Evolutionary conservation across 2,113 vertebrate genomes (phyloP), one percentile per base, ranked within the genome.

Genomic region (Sakesphorus luctuosus): DNA sequence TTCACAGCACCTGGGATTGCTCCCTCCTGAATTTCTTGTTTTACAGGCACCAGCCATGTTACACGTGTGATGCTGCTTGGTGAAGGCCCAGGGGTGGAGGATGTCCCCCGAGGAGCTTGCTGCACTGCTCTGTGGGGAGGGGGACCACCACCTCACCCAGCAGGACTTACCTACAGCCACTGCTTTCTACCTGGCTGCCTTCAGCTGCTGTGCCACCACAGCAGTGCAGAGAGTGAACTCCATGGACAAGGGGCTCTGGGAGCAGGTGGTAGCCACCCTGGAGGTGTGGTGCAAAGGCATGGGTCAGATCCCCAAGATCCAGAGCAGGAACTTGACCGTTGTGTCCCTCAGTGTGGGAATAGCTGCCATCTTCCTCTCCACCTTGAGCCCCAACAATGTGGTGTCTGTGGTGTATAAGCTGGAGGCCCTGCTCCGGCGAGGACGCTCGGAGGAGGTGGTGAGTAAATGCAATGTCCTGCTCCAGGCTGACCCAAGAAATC

Each of bases 121-220:
- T 6, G 75, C 83, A 13, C 84, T 96, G 75, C 96, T 99, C 18
- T 99, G 98, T 67, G 55, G 63, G 83, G 97, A 99, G 35, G 99
- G 98, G 13, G 98, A 99, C 69, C 95, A 83, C 56, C 96, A 96
- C 18, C 97, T 99, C 7, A 24, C 94, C 19, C 93, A 89, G 24
- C 98, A 98, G 36, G 97, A 98, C 43, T 49, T 96, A 1, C 87
- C 84, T 0, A 69, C 81, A 59, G 99, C 99, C 59, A 98, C 98
- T 0, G 97, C 98, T 44, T 98, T 98, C 95, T 99, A 99, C 94
- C 93, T 98, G 84, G 97, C 98, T 3, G 99, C 98, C 36, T 99
- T 99, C 96, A 98, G 98, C 94, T 98, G 97, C 91, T 98, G 98
- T 2, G 98, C 97, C 3, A 96, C 97, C 67, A 96, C 97, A 0